phyloP scores from a whole-genome alignment of 2,113 vertebrate genomes.

The Scartelaos histophorus region DNA sequence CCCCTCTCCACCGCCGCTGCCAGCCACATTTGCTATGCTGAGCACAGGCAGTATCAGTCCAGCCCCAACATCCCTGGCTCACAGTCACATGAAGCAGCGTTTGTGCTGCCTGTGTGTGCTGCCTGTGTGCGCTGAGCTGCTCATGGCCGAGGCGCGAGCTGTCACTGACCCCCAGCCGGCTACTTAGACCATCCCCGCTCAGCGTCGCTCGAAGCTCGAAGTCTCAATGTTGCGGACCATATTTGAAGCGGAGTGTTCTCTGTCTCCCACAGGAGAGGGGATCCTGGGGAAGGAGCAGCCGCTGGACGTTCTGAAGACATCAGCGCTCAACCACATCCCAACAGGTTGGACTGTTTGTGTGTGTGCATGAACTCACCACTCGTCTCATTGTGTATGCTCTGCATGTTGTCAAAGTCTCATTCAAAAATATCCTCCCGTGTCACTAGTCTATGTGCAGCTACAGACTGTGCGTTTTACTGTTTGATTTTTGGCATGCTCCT shows the following conservation, averaged over 20 bases:
- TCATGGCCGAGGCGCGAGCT: conserved; percentile 24
- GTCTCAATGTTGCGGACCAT: conserved; percentile 75
- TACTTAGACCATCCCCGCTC: conserved; percentile 13
- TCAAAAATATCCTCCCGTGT: conserved; percentile 1
- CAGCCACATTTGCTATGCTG: conserved; percentile 76
- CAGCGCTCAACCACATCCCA: conserved; percentile 79
- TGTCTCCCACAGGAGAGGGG: conserved; percentile 73
- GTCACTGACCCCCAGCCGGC: conserved; percentile 53
- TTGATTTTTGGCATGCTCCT: conserved; percentile 6
- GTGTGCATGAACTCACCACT: conserved; percentile 48
- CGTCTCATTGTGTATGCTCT: conserved; percentile 55
- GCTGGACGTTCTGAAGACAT: conserved; percentile 77
- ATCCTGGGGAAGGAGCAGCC: conserved; percentile 76
- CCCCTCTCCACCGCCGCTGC: conserved; percentile 64
- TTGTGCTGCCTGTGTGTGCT: not conserved
- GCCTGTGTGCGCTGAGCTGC: conserved; percentile 4
- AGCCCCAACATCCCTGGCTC: conserved; percentile 62
- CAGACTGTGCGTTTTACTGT: conserved; percentile 32
- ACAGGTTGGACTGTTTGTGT: conserved; percentile 68
- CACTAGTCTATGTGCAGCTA: conserved; percentile 8
- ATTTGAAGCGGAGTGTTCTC: conserved; percentile 74
- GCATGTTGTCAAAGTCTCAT: conserved; percentile 26
- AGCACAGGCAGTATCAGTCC: conserved; percentile 70
- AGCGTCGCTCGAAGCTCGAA: conserved; percentile 20
- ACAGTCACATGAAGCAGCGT: conserved; percentile 15